These are phyloP conservation scores for Caenorhabditis afra DNA, from an alignment of 2,888 invertebrate genomes.

Conservation along the genomic window DNA sequence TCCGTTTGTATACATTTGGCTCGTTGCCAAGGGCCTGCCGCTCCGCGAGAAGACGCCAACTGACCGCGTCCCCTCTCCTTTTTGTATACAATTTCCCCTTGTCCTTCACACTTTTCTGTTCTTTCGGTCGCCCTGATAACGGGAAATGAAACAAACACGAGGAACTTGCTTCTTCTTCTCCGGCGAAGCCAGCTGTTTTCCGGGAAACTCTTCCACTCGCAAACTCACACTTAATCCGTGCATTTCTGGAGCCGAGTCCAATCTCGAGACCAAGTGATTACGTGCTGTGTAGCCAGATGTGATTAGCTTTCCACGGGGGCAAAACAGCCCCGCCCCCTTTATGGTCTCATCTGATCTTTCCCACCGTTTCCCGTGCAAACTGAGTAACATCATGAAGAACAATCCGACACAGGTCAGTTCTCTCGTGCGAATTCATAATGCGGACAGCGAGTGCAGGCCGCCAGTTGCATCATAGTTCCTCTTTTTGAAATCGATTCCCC, in stretches of 20 bases:
- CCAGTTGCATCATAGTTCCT: slow-evolving; percentile 11
- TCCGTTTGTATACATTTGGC: slow-evolving; percentile 46
- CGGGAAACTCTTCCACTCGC: neutral
- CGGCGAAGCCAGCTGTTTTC: slow-evolving; percentile 20
- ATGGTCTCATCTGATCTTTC: neutral
- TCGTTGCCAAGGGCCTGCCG: slow-evolving; percentile 34
- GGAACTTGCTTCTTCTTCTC: slow-evolving; percentile 16
- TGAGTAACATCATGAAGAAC: slow-evolving; percentile 9
- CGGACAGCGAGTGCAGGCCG: neutral
- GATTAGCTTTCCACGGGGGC: neutral
- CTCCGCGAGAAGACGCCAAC: slow-evolving; percentile 25
- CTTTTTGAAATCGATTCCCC: slow-evolving; percentile 6
- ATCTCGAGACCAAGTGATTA: slow-evolving; percentile 23
- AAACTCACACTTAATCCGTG: neutral
- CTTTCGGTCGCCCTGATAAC: neutral
- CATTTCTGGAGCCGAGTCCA: slow-evolving; percentile 6
- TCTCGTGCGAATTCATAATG: neutral
- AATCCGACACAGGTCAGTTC: slow-evolving; percentile 22
- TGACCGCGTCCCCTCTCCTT: slow-evolving; percentile 27
- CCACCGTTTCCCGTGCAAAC: neutral
- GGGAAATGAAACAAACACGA: neutral
- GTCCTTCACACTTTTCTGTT: slow-evolving; percentile 7
- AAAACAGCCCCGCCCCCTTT: slow-evolving; percentile 1
- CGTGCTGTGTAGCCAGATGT: slow-evolving; percentile 5
- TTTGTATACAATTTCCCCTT: slow-evolving; percentile 35